Base-by-base conservation (phyloP, 2,888 invertebrate genomes). In the Plebejus anna region DNA sequence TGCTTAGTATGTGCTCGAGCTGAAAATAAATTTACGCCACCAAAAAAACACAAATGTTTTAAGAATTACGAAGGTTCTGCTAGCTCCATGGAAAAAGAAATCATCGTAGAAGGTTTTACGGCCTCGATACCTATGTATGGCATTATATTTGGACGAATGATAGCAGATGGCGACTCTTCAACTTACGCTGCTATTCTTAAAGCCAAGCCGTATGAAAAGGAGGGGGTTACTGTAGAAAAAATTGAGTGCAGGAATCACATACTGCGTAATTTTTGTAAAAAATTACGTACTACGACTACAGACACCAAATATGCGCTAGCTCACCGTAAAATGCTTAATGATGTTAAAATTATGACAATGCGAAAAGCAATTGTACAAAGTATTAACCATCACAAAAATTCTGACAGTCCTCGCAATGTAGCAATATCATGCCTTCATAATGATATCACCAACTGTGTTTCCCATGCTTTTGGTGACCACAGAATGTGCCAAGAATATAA, bases 1-100 rank as follows among this genome's bases (percentile, higher is more conserved):
- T 38, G 78, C 66, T 66, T 11, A 6, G 71, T 78, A 42, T 78
- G 38, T 38, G 38, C 38, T 4, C 38, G 38, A 38, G 78, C 78
- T 3, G 47, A 61, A 59, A 77, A 75, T 1, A 77, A 75, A 66
- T 57, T 71, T n/a, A 36, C 3, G 28, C 4, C 70, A 13, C 51
- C 71, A 28, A 76, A 78, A 28, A 75, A 78, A 57, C 75, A 51
- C 71, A n/a, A 32, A 42, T 72, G 72, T 38, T 38, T 38, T 47
- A 72, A 42, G 6, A 72, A 72, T 47, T 38, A 72, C 38, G n/a
- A 32, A 4, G 72, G 72, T 9, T 47, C 72, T 1, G 36, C 71
- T 1, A 71, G 36, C 9, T 38, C 36, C n/a, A 71, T 42, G 71
- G 71, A 22, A 22, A 22, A 22, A 22, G 22, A 22, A 22, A 22